Conservation (phyloP, 1,140 invertebrate species). For the Drosophila equinoxialis region DNA sequence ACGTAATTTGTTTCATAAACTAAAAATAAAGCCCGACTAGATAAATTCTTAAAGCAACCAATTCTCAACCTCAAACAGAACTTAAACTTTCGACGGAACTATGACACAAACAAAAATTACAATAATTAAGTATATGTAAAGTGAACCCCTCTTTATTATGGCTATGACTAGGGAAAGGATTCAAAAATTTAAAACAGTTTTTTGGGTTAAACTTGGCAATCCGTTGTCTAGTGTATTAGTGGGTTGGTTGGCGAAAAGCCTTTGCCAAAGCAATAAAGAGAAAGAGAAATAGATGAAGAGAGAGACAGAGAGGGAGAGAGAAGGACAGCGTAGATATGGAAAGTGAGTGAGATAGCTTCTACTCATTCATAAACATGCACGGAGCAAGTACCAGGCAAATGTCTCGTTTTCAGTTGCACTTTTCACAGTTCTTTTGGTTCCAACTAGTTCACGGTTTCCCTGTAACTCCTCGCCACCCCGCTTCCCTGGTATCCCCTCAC, state of each 20-base stretch:
- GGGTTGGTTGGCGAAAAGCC: constrained; percentile 18
- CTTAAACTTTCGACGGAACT: too few relatives aligned
- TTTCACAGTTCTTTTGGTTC: constrained; percentile 27
- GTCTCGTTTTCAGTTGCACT: constrained; percentile 46
- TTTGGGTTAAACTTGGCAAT: constrained; percentile 38
- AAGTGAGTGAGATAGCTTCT: constrained; percentile 20
- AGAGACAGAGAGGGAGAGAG: constrained; percentile 13
- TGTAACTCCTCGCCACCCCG: not conserved
- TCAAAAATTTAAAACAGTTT: constrained; percentile 56
- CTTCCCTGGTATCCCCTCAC: not conserved
- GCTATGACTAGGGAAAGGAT: constrained; percentile 16
- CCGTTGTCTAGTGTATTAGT: constrained; percentile 43
- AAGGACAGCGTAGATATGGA: constrained; percentile 18
- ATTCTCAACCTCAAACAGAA: too few relatives aligned
- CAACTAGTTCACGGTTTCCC: constrained; percentile 20
- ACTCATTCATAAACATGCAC: constrained; percentile 49
- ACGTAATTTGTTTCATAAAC: too few relatives aligned
- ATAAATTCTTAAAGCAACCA: too few relatives aligned
- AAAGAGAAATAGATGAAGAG: constrained; percentile 27
- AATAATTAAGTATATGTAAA: too few relatives aligned
- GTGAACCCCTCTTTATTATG: not conserved
- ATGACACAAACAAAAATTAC: too few relatives aligned
- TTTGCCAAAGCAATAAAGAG: constrained; percentile 23
- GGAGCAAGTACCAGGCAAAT: constrained; percentile 23
- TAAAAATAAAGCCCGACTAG: too few relatives aligned